Percentiles rank a stretch among this genome's conserved stretches.
Conservation (phyloP, 2,797 vertebrate genomes). For the Sebastes steindachneri region DNA sequence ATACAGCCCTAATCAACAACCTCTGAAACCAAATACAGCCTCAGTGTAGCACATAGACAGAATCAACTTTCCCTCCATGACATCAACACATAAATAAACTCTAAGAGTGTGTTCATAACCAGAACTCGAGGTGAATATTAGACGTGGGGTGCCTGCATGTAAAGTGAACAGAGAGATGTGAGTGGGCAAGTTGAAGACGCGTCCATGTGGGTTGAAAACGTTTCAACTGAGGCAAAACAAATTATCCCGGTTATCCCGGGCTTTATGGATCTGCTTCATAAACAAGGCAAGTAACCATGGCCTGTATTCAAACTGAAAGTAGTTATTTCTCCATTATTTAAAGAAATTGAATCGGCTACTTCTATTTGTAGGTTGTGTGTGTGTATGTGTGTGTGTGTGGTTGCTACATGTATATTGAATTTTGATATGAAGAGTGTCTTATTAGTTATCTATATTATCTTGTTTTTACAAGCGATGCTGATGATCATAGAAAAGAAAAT, state of each 20-base stretch:
- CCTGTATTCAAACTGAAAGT: neutral
- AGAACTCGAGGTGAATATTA: neutral
- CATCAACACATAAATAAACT: neutral
- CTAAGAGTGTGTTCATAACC: no score
- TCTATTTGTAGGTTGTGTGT: neutral
- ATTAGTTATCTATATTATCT: neutral
- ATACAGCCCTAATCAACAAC: neutral
- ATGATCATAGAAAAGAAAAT: neutral
- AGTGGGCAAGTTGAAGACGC: neutral
- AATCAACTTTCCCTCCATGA: neutral
- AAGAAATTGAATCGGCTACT: neutral
- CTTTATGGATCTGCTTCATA: neutral
- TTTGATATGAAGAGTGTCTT: neutral
- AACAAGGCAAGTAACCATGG: neutral
- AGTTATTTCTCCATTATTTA: neutral
- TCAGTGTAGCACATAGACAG: neutral
- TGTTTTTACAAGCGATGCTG: neutral
- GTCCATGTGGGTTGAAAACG: no score
- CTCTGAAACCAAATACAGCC: constrained; percentile 14
- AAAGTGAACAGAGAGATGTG: neutral
- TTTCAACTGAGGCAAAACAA: neutral
- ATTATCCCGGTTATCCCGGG: no score
- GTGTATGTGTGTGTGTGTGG: neutral
- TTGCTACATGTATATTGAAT: neutral
- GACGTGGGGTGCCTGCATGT: neutral